Percentiles rank a stretch among this genome's conserved stretches.
Evolutionary conservation across 2,888 invertebrate genomes (phyloP).

Genomic region (Drosophila planitibia): DNA sequence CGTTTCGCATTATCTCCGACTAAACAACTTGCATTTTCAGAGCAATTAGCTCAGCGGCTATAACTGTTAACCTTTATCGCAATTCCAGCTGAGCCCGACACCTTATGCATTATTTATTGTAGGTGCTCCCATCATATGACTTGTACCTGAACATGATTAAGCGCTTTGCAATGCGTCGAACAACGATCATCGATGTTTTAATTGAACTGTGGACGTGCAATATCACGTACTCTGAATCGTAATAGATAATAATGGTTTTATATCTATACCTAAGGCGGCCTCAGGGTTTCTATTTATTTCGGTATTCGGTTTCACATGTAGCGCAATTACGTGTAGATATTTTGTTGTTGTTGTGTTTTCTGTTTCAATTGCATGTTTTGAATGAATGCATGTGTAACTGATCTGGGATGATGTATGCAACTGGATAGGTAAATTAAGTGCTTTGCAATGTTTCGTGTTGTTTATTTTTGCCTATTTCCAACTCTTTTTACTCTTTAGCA

Average conservation of each 20-base stretch:
- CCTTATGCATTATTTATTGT: constrained; percentile 44
- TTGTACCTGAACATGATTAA: constrained; percentile 38
- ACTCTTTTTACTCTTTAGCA: neutral
- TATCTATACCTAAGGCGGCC: constrained; percentile 32
- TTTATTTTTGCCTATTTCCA: neutral
- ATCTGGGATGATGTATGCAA: constrained; percentile 7
- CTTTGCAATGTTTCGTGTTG: neutral
- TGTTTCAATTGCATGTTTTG: constrained; percentile 5
- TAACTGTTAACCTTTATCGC: constrained; percentile 42
- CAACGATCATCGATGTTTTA: constrained; percentile 7
- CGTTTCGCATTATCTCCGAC: neutral
- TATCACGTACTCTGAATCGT: constrained; percentile 45
- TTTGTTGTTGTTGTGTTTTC: constrained; percentile 2
- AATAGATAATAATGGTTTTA: constrained; percentile 48
- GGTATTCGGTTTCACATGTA: constrained; percentile 14
- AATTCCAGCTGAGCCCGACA: constrained; percentile 59
- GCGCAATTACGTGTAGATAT: constrained; percentile 21
- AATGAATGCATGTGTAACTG: constrained; percentile 19
- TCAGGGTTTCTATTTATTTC: constrained; percentile 31
- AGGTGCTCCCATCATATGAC: constrained; percentile 45
- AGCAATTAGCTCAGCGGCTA: constrained; percentile 22
- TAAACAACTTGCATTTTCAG: constrained; percentile 45
- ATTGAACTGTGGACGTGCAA: constrained; percentile 35
- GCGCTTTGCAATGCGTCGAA: constrained; percentile 29
- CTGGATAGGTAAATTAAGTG: neutral